A percentile compares a stretch with the other conserved stretches of the same genome.
These are phyloP conservation scores for Drosophila kepulauana DNA, from an alignment of 1,140 invertebrate species.

Conservation along the genomic window DNA sequence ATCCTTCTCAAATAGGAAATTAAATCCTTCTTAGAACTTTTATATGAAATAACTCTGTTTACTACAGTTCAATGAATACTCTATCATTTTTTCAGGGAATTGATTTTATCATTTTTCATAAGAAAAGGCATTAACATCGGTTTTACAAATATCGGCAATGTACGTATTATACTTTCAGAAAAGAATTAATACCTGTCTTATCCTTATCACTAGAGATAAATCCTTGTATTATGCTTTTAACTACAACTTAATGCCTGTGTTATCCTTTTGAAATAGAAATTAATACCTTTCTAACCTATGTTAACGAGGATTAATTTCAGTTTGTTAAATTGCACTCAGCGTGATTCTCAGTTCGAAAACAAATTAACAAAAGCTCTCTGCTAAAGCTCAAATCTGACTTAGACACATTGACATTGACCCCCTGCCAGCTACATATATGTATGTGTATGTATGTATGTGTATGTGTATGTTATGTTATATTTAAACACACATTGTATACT, in stretches of 20 bases:
- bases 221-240: too few relatives aligned
- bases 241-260: too few relatives aligned
- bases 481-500: constrained; percentile 16
- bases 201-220: neutral
- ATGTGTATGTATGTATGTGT: constrained; percentile 9
- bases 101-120: too few relatives aligned
- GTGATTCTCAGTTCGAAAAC: neutral
- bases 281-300: neutral
- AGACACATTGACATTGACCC: neutral
- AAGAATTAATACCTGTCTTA: neutral
- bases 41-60: too few relatives aligned
- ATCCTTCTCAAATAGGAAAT: too few relatives aligned
- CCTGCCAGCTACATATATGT: neutral
- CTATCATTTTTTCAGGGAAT: too few relatives aligned
- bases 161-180: neutral
- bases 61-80: too few relatives aligned
- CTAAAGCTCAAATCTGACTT: neutral
- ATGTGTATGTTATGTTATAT: constrained; percentile 22
- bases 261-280: neutral
- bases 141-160: neutral
- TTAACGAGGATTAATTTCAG: neutral
- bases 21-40: too few relatives aligned
- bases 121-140: too few relatives aligned
- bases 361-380: neutral
- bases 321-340: neutral